These are phyloP conservation scores for Xenus cinereus DNA, from an alignment of 2,113 vertebrate genomes.

Conservation along the genomic window DNA sequence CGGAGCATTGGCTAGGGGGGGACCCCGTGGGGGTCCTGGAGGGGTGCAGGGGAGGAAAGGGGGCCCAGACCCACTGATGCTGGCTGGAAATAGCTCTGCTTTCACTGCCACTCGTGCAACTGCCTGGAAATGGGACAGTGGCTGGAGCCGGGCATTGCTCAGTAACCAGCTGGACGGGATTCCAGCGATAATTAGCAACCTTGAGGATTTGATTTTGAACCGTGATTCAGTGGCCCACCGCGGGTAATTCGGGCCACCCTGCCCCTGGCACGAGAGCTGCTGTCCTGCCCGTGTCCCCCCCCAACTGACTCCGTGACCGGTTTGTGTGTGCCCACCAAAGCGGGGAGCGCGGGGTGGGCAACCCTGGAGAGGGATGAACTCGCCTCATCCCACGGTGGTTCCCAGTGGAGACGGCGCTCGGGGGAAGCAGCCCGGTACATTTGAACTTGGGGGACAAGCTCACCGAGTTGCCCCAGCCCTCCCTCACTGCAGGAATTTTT, in stretches of 20 bases:
- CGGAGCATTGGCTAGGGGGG: neutral
- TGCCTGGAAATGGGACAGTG: neutral
- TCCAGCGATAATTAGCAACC: neutral
- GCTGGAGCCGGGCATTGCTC: neutral
- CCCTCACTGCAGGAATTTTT: accelerated
- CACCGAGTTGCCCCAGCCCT: neutral
- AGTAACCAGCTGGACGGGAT: neutral
- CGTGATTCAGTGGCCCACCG: neutral
- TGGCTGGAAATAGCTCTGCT: neutral
- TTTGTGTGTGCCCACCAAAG: accelerated
- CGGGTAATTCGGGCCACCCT: neutral
- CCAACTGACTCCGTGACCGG: accelerated
- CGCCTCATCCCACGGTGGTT: neutral
- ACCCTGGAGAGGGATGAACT: neutral
- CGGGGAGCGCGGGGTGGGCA: accelerated
- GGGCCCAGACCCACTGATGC: neutral
- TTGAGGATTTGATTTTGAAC: neutral
- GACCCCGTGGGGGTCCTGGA: too few species aligned
- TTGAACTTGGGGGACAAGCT: neutral
- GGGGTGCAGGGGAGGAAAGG: too few species aligned
- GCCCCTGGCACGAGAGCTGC: neutral
- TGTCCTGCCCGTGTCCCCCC: accelerated
- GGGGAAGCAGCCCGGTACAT: neutral
- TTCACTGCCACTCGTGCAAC: neutral
- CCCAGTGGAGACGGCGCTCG: accelerated